Percentiles rank a stretch among this genome's conserved stretches.
Evolutionary conservation across 35 echinoderm and acorn worm genomes (phyloP).

Genomic region (Eucidaris tribuloides): DNA sequence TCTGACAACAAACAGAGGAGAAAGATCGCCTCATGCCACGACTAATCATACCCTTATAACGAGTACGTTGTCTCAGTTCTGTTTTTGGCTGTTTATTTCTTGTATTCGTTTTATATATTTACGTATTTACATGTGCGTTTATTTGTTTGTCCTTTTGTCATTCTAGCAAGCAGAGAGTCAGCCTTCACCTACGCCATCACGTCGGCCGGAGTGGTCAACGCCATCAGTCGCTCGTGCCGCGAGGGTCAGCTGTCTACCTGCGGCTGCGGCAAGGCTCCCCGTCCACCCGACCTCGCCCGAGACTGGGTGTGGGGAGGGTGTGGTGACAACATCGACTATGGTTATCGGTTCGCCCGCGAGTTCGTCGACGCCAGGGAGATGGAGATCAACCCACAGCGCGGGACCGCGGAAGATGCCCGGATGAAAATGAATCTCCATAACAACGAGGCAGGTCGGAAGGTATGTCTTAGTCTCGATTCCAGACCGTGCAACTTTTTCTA

Average conservation of each 20-base stretch:
- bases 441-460: slow-evolving; percentile 93
- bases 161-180: slow-evolving; percentile 89
- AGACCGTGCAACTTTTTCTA: too few species aligned
- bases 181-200: slow-evolving; percentile 96
- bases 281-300: slow-evolving; percentile 69
- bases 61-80: too few species aligned
- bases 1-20: too few species aligned
- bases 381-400: slow-evolving; percentile 61
- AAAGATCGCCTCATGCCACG: too few species aligned
- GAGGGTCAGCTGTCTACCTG: slow-evolving; percentile 79
- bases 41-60: too few species aligned
- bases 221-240: slow-evolving; percentile 81
- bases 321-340: slow-evolving; percentile 97
- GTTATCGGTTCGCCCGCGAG: slow-evolving; percentile 78
- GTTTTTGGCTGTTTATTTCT: too few species aligned
- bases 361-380: slow-evolving; percentile 91
- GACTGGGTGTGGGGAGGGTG: slow-evolving; percentile 99
- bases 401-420: slow-evolving; percentile 42
- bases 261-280: slow-evolving; percentile 65
- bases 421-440: slow-evolving; percentile 95
- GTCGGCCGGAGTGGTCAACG: slow-evolving; percentile 85
- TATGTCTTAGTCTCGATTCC: too few species aligned
- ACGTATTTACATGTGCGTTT: too few species aligned
- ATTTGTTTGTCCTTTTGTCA: too few species aligned
- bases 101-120: too few species aligned